Evolutionary conservation across 2,113 vertebrate species (phyloP).

Genomic region (Sus scrofa): DNA sequence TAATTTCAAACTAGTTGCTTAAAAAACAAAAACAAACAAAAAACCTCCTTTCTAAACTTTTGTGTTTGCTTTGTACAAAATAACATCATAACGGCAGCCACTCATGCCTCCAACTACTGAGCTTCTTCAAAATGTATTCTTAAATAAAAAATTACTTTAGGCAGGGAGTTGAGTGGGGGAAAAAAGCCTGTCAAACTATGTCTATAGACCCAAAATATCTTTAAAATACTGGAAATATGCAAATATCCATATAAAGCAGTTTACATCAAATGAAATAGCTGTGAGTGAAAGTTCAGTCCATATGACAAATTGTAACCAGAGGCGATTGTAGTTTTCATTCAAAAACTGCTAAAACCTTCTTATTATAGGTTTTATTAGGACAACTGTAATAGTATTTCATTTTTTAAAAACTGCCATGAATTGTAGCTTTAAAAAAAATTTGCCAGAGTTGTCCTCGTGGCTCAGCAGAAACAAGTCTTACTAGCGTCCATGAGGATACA

Average conservation of each 20-base stretch:
- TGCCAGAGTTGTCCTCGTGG: too few species aligned
- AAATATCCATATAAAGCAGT: neutral
- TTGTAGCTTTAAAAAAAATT: neutral
- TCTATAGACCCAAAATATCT: neutral
- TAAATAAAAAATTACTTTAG: neutral
- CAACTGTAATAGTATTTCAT: neutral
- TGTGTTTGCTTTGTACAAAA: neutral
- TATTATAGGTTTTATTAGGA: slow-evolving; percentile 40
- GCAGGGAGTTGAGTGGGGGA: neutral
- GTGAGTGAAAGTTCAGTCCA: neutral
- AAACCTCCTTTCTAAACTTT: neutral
- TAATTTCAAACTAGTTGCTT: neutral
- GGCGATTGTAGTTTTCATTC: neutral
- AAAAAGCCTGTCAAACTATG: neutral
- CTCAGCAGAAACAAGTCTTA: too few species aligned
- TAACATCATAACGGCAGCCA: neutral
- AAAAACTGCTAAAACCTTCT: neutral
- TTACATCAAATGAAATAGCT: neutral
- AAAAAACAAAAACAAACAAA: neutral
- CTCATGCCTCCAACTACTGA: neutral
- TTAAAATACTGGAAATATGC: neutral
- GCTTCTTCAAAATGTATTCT: neutral
- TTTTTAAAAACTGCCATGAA: slow-evolving; percentile 24
- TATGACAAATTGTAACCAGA: neutral
- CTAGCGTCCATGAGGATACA: too few species aligned